These are phyloP conservation scores for Sphinx pinastri DNA, from an alignment of 2,888 invertebrate species.

Conservation along the genomic window DNA sequence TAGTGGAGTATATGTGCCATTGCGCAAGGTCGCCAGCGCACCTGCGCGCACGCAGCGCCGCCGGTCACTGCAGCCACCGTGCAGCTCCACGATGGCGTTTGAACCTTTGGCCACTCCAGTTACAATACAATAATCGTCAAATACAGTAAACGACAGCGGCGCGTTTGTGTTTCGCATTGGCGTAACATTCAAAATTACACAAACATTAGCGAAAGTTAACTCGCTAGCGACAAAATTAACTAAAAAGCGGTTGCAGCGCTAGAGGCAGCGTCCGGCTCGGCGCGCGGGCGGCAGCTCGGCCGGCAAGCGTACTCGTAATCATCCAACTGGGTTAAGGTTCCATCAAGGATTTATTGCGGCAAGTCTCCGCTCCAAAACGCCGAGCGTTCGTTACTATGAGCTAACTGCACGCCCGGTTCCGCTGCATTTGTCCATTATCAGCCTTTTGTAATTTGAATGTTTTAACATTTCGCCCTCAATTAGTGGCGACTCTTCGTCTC, in stretches of 20 bases:
- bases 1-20: slow-evolving; percentile 62
- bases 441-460: slow-evolving; percentile 58
- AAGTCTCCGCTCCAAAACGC: slow-evolving; percentile 82
- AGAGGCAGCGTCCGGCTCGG: slow-evolving; percentile 42
- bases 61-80: slow-evolving; percentile 67
- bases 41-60: slow-evolving; percentile 53
- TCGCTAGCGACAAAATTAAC: slow-evolving; percentile 49
- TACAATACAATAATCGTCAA: slow-evolving; percentile 8
- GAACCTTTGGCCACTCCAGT: slow-evolving; percentile 46
- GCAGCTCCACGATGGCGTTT: slow-evolving; percentile 65
- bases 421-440: slow-evolving; percentile 73
- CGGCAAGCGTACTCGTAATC: slow-evolving; percentile 75
- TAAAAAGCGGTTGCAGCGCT: slow-evolving; percentile 66
- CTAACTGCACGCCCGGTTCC: slow-evolving; percentile 78
- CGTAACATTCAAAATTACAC: slow-evolving; percentile 28
- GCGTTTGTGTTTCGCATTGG: slow-evolving; percentile 18
- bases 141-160: slow-evolving; percentile 16
- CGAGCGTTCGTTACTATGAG: slow-evolving; percentile 77
- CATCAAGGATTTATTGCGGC: slow-evolving; percentile 84
- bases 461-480: slow-evolving; percentile 50
- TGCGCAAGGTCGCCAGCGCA: slow-evolving; percentile 78
- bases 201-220: slow-evolving; percentile 34
- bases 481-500: slow-evolving; percentile 66
- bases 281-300: slow-evolving; percentile 40
- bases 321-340: slow-evolving; percentile 83